Evolutionary conservation across 2,888 invertebrate species (phyloP), one percentile per base, ranked within the genome.

Genomic region (Gari tellinella): DNA sequence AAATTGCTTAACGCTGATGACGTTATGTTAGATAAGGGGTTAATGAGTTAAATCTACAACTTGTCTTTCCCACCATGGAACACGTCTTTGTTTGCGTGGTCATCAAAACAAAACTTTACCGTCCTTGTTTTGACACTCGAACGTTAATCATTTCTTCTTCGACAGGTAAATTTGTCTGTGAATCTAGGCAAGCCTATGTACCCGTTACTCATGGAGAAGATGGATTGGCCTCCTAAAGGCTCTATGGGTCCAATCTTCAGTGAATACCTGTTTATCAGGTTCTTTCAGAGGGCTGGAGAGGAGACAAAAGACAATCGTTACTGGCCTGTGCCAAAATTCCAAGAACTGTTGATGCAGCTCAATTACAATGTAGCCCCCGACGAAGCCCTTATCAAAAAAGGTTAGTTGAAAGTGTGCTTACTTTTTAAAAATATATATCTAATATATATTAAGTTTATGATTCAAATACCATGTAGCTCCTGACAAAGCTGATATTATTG

Each of bases 231-330:
- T n/a, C 91, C 91, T 5, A 73, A 81, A 31, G 91, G 91, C 7
- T 82, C 89, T 12, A 90, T 91, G 89, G 91, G 91, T 14, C 91
- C 91, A 10, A 88, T 91, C 23, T 89, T 91, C 77, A 88, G 90
- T 57, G 90, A 91, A 67, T 90, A 89, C 70, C 75, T 91, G 19
- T 91, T 85, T 66, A 86, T 91, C 52, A 72, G 89, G 19, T 90
- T 90, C 77, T 89, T 86, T 75, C 83, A 83, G 60, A 53, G 86
- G 15, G 55, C 45, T 0, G 82, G 80, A 14, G 88, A 88, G 57
- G 84, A 83, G 52, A 82, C 81, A 0, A 43, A 58, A 10, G 88
- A 89, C 70, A 75, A 86, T n/a, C 67, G 86, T 46, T 89, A 82
- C 76, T 91, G 91, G 90, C 86, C 90, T 5, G 49, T 70, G 23